phyloP scores from a whole-genome alignment of 2,113 vertebrate genomes.

The Tragelaphus buxtoni region DNA sequence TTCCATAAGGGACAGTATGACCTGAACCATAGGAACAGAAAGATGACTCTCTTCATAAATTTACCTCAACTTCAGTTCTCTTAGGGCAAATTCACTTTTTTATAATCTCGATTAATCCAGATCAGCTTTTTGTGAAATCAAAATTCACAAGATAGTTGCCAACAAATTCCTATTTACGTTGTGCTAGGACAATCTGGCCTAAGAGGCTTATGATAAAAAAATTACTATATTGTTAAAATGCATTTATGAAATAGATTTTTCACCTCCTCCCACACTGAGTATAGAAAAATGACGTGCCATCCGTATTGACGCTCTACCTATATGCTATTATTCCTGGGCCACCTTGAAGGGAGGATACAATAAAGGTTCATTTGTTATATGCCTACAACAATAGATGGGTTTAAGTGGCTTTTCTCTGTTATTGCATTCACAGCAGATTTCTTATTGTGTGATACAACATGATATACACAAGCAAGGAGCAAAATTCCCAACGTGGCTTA shows the following conservation, averaged over 20 bases:
- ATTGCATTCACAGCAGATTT: slow-evolving; percentile 53
- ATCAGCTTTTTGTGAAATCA: background rate
- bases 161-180: background rate
- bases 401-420: slow-evolving; percentile 36
- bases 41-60: background rate
- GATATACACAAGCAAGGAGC: slow-evolving; percentile 16
- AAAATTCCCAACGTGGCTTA: slow-evolving; percentile 44
- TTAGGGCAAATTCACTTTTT: background rate
- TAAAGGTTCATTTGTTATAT: slow-evolving; percentile 53
- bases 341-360: slow-evolving; percentile 24
- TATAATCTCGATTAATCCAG: background rate
- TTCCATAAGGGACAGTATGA: background rate
- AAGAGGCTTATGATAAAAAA: slow-evolving; percentile 15
- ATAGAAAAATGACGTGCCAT: slow-evolving; percentile 21
- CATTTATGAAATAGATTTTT: slow-evolving; percentile 5
- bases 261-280: background rate
- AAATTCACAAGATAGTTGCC: background rate
- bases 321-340: slow-evolving; percentile 29
- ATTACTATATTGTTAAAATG: slow-evolving; percentile 30
- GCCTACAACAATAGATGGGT: slow-evolving; percentile 15
- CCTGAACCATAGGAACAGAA: background rate
- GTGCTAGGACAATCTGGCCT: background rate
- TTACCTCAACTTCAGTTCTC: background rate
- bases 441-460: slow-evolving; percentile 17
- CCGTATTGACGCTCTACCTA: background rate